A percentile compares a stretch with the other conserved stretches of the same genome.
These are phyloP conservation scores for Squalus acanthias DNA, from an alignment of 2,797 vertebrate species.

Conservation along the genomic window DNA sequence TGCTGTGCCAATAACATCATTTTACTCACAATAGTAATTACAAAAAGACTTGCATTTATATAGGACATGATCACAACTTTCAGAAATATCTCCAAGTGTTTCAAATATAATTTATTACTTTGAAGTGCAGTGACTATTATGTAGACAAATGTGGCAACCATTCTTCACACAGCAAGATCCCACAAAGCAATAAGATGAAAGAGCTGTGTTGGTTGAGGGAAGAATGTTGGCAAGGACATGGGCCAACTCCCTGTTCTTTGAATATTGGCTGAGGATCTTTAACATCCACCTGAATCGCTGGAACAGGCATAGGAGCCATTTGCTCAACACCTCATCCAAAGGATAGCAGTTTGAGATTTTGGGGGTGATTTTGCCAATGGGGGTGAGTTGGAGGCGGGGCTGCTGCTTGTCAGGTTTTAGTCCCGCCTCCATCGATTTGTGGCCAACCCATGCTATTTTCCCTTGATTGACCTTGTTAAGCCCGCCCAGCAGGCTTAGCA, in stretches of 20 bases:
- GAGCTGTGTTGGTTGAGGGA: background rate
- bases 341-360: background rate
- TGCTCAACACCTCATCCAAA: background rate
- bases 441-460: too few species aligned
- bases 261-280: background rate
- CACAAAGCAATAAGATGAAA: background rate
- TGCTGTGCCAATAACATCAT: background rate
- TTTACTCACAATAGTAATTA: background rate
- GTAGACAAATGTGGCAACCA: background rate
- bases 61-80: background rate
- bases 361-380: too few species aligned
- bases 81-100: background rate
- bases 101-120: background rate
- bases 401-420: too few species aligned
- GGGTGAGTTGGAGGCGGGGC: too few species aligned
- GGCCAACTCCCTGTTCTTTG: background rate
- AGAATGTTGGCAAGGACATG: background rate
- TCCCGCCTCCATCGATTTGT: too few species aligned
- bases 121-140: too few species aligned
- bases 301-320: background rate
- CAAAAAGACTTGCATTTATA: background rate
- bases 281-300: background rate
- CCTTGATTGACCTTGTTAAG: too few species aligned
- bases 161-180: background rate
- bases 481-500: too few species aligned